A percentile compares a stretch with the other conserved stretches of the same genome.
phyloP scores from a whole-genome alignment of 2,797 vertebrate genomes.

The Eospalax fontanierii region DNA sequence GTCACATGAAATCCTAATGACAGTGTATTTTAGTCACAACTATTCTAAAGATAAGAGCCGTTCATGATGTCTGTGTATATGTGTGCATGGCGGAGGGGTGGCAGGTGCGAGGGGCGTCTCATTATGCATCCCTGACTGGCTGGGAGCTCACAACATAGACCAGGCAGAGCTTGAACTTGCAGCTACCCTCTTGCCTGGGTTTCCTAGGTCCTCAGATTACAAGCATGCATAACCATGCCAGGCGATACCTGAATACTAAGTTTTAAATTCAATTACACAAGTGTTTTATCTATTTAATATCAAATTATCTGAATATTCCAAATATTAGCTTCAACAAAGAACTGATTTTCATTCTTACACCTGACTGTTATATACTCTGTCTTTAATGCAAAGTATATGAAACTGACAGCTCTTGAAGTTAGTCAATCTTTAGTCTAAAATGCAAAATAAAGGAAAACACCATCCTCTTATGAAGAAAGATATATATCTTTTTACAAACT shows the following conservation, averaged over 20 bases:
- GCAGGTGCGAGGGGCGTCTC: no score
- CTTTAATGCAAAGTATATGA: neutral
- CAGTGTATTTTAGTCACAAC: neutral
- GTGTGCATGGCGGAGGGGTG: no score
- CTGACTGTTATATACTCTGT: neutral
- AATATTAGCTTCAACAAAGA: neutral
- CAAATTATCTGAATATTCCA: neutral
- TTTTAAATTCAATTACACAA: no score
- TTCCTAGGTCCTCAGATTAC: neutral
- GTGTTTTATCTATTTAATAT: neutral
- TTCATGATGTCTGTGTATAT: no score
- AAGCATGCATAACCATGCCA: no score
- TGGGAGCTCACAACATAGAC: neutral
- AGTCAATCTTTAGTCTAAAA: constrained; percentile 25
- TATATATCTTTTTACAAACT: neutral
- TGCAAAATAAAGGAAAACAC: neutral
- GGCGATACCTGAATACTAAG: no score
- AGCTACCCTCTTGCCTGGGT: neutral
- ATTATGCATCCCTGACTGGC: neutral
- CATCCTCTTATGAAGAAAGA: neutral
- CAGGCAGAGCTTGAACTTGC: neutral
- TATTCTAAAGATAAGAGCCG: no score
- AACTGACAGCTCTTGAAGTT: neutral
- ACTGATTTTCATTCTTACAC: neutral
- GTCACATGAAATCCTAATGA: neutral